Conservation (phyloP, 2,797 vertebrate genomes). For the Pseudochaenichthys georgianus region DNA sequence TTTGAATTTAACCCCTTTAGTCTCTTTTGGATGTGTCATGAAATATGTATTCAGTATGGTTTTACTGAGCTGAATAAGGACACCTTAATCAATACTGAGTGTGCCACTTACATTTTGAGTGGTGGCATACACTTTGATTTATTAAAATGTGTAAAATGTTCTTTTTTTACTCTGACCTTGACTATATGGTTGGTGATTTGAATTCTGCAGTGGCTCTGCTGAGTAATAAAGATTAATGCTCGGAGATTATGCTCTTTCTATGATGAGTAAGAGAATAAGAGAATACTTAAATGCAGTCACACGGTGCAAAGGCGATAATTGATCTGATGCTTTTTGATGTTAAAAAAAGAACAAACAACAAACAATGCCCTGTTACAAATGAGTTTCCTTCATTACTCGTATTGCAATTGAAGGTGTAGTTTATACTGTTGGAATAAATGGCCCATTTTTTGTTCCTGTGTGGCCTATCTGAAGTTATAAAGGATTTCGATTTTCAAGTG, state of each 20-base stretch:
- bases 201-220: conserved; percentile 57
- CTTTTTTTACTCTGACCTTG: conserved; percentile 62
- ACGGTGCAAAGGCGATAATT: conserved; percentile 36
- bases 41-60: conserved; percentile 55
- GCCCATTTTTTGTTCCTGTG: conserved; percentile 34
- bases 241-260: conserved; percentile 61
- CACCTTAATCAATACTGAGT: conserved; percentile 57
- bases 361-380: conserved; percentile 40
- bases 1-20: conserved; percentile 31
- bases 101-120: conserved; percentile 56
- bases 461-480: conserved; percentile 22
- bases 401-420: conserved; percentile 43
- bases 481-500: conserved; percentile 34
- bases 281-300: conserved; percentile 54
- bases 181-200: conserved; percentile 58
- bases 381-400: conserved; percentile 49
- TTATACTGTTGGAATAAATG: conserved; percentile 40
- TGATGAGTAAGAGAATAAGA: conserved; percentile 49
- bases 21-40: conserved; percentile 36
- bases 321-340: conserved; percentile 57
- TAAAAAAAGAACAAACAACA: conserved; percentile 43
- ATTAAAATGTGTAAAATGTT: conserved; percentile 50
- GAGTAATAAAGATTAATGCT: conserved; percentile 78
- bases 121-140: conserved; percentile 53
- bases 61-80: conserved; percentile 43